phyloP scores from a whole-genome alignment of 1,140 invertebrate species.

The Micrasema longulum region DNA sequence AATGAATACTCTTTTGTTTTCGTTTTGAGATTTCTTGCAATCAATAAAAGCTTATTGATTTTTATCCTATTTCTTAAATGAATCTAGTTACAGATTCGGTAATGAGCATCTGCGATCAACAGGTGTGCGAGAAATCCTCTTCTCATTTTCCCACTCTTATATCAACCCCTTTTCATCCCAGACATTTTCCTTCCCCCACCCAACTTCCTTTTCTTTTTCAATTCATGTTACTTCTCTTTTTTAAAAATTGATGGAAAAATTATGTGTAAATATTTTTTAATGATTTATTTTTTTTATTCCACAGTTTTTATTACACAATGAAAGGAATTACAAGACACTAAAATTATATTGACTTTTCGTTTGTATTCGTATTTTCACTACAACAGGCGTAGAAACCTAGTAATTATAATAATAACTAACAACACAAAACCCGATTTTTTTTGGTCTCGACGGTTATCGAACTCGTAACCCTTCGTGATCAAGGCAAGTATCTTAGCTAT shows the following conservation, averaged over 20 bases:
- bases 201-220: too few species aligned
- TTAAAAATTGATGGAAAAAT: background rate
- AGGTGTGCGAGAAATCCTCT: constrained; percentile 15
- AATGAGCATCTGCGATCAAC: constrained; percentile 27
- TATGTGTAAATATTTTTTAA: background rate
- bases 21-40: background rate
- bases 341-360: background rate
- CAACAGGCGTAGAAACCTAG: too few species aligned
- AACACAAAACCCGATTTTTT: too few species aligned
- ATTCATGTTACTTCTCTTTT: background rate
- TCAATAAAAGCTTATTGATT: background rate
- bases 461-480: too few species aligned
- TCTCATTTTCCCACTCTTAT: background rate
- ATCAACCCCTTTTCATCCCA: background rate
- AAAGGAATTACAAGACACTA: background rate
- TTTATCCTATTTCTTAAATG: background rate
- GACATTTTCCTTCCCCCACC: background rate
- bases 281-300: background rate
- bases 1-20: too few species aligned
- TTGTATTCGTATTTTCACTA: too few species aligned
- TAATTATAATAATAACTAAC: too few species aligned
- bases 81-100: background rate
- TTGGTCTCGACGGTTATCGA: too few species aligned
- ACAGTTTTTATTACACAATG: background rate
- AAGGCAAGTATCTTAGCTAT: too few species aligned